These are phyloP conservation scores for Creontiades dilutus DNA, from an alignment of 2,888 invertebrate species.

Conservation along the genomic window DNA sequence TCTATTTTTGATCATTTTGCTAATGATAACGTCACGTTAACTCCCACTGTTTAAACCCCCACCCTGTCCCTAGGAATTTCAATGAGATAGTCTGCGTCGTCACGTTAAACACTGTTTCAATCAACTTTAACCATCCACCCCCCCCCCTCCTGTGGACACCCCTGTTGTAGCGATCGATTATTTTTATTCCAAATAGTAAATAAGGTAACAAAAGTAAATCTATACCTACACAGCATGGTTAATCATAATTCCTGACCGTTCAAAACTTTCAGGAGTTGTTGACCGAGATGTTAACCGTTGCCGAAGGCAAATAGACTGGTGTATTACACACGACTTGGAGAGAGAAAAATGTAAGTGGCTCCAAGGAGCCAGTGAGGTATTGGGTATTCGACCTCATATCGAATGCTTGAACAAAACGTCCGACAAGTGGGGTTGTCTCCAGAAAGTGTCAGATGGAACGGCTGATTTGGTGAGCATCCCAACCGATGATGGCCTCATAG, in stretches of 20 bases:
- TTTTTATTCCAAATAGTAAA: too few relatives aligned
- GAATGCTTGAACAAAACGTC: constrained; percentile 79
- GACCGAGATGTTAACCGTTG: constrained; percentile 76
- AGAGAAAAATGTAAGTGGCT: constrained; percentile 83
- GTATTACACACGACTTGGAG: constrained; percentile 81
- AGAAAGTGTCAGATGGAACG: constrained; percentile 79
- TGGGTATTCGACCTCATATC: constrained; percentile 83
- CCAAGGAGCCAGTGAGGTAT: constrained; percentile 80
- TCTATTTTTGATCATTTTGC: too few relatives aligned
- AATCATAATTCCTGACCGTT: too few relatives aligned
- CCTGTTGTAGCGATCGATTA: too few relatives aligned
- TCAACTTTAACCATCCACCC: too few relatives aligned
- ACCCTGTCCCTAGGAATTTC: too few relatives aligned
- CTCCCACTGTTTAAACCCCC: too few relatives aligned
- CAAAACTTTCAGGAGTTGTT: constrained; percentile 62
- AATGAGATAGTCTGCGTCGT: too few relatives aligned
- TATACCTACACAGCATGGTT: not conserved
- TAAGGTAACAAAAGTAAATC: too few relatives aligned
- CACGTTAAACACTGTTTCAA: too few relatives aligned
- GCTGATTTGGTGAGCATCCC: constrained; percentile 83
- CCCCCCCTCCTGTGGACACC: too few relatives aligned
- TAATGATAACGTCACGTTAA: too few relatives aligned
- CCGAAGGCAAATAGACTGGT: constrained; percentile 81
- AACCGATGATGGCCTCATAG: constrained; percentile 83
- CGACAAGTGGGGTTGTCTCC: constrained; percentile 81